phyloP scores from a whole-genome alignment of 92 coral and sea anemone species.

The Palythoa grandis region DNA sequence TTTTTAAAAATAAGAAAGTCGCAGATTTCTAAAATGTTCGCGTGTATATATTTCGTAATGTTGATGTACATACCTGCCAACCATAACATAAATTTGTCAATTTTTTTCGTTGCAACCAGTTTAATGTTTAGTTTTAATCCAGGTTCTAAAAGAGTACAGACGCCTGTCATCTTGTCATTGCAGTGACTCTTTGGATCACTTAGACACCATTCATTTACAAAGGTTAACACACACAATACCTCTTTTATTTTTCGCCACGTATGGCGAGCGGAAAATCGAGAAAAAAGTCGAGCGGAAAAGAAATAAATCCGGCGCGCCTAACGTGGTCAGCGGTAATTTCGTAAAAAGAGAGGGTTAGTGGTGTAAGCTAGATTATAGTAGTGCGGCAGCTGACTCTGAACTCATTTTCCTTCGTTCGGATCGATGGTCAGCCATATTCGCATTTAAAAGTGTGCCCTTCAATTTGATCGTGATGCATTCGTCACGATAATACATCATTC shows the following conservation, averaged over 20 bases:
- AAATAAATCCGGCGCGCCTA: background rate
- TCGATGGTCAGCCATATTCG: no score
- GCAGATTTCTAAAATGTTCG: no score
- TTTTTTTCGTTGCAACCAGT: background rate
- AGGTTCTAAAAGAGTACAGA: background rate
- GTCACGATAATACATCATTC: no score
- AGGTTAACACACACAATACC: background rate
- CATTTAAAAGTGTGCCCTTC: no score
- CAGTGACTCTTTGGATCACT: background rate
- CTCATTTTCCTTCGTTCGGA: no score
- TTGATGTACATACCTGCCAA: slow-evolving; percentile 17
- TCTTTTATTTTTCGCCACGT: slow-evolving; percentile 15
- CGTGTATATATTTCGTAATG: no score
- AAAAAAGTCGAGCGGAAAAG: background rate
- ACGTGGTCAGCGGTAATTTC: slow-evolving; percentile 16
- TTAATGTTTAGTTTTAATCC: background rate
- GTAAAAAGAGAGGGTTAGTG: background rate
- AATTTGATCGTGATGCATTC: no score
- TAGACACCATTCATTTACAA: background rate
- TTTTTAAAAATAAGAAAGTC: no score
- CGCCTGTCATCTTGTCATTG: slow-evolving; percentile 25
- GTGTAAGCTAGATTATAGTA: slow-evolving; percentile 4
- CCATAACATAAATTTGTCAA: slow-evolving; percentile 44
- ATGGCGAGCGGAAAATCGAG: background rate
- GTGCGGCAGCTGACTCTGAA: background rate